Evolutionary conservation across 2,888 invertebrate genomes (phyloP), one percentile per base, ranked within the genome.

Genomic region (Drosophila kokeensis): DNA sequence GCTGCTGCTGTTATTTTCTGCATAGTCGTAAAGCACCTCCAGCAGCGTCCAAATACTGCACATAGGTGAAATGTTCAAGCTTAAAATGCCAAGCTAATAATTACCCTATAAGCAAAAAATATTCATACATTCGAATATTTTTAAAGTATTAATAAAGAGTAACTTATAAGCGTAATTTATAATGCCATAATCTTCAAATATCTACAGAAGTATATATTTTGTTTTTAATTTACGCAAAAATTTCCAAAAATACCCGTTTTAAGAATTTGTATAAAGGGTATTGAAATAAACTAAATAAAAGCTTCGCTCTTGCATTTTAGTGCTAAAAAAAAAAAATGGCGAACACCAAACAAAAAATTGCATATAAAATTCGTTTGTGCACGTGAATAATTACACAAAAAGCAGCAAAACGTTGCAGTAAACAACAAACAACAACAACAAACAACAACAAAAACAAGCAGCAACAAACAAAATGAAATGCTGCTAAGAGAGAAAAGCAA

Each of bases 351-450:
- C 62, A 67, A 66, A 64, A 79, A 72, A 59, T 32, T 50, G 66
- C 45, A 73, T 57, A 61, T 59, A 73, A 81, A 81, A 81, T 81
- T 74, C 67, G 78, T 69, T 77, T 81, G 73, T 69, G 77, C 76
- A 81, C 74, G 81, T 85, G 87, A 89, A 86, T 81, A 88, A 87
- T 84, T 84, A 76, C 84, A 79, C 67, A 87, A 87, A 84, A 79
- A 74, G 74, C 73, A 68, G 64, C 68, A 75, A 79, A 76, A 76
- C 58, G 59, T 61, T 69, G 67, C 68, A 57, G 66, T 63, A 66
- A 75, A 76, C 64, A 76, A 40, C 40, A 59, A 76, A 54, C 21
- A 49, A 67, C 15, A 15, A 54, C 30, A 49, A 24, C 6, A 27
- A 60, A 24, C 1, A 29, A 30, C 40, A 21, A 48, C 36, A 42